These are phyloP conservation scores for Nomada fucata DNA, from an alignment of 2,888 invertebrate species.

Conservation along the genomic window DNA sequence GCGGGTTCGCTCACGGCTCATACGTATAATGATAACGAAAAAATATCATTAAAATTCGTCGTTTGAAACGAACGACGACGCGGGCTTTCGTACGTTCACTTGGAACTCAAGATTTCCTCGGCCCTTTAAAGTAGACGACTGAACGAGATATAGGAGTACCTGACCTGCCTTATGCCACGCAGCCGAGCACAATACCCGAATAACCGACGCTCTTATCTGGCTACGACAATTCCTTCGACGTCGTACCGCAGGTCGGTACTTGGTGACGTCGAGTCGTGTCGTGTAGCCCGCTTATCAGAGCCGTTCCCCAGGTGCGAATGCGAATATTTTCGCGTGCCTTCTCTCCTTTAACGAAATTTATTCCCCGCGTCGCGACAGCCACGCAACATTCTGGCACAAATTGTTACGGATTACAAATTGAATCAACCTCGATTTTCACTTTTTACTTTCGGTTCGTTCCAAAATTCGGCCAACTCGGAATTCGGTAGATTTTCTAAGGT, in stretches of 20 bases:
- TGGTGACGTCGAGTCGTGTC: slow-evolving; percentile 9
- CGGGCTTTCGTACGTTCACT: slow-evolving; percentile 5
- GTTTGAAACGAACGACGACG: not conserved
- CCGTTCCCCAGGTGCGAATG: slow-evolving; percentile 13
- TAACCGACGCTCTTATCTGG: slow-evolving; percentile 65
- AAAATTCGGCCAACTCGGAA: not conserved
- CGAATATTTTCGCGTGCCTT: slow-evolving; percentile 13
- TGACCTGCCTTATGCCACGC: slow-evolving; percentile 69
- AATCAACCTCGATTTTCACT: not conserved
- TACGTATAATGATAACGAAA: not conserved
- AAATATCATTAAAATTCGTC: not conserved
- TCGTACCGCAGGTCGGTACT: slow-evolving; percentile 35
- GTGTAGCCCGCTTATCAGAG: slow-evolving; percentile 34
- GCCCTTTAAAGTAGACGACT: slow-evolving; percentile 34
- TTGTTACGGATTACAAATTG: not conserved
- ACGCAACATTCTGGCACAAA: not conserved
- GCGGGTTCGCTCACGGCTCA: not conserved
- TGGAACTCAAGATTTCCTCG: slow-evolving; percentile 16
- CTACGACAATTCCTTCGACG: slow-evolving; percentile 60
- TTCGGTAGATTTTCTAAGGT: not conserved
- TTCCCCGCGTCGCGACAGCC: not conserved
- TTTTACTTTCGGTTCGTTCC: not conserved
- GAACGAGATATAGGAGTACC: slow-evolving; percentile 51
- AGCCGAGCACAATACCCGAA: slow-evolving; percentile 65
- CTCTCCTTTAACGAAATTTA: not conserved